Base-by-base conservation (phyloP, 2,888 invertebrate genomes). In the Cylloceria caligata region DNA sequence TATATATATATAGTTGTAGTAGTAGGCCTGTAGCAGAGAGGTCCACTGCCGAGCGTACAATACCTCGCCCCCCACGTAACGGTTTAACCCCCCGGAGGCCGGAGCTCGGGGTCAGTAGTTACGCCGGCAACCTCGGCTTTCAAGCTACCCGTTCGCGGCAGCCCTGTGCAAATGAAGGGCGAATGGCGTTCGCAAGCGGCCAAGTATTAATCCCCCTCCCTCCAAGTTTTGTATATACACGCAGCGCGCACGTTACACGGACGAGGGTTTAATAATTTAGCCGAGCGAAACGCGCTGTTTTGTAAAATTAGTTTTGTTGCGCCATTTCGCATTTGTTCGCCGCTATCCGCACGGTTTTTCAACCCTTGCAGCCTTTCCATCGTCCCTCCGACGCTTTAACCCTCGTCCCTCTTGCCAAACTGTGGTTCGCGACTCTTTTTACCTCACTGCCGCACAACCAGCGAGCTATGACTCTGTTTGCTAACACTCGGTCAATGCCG, bases 251-350 rank as follows among this genome's bases (percentile, higher is more conserved):
- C 42, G 49, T 42, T 57, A 34, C 57, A 19, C 45, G 42, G 42
- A 39, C 42, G 79, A 64, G 80, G 81, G 81, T 80, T 88, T 84
- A 85, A 88, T 89, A 89, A 89, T 89, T 89, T 84, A 88, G 81
- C 85, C 79, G 83, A 80, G 78, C 81, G 84, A 88, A 89, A 87
- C 85, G 86, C 86, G 84, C 77, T 86, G 87, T 88, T 89, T 89
- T 87, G 88, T 87, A 86, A 89, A 89, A 89, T 89, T 88, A 88
- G 87, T 89, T 88, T 88, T 87, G 88, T 88, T 80, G 83, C 81
- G 84, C 84, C 86, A 75, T 85, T 86, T 79, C 84, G 85, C 84
- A 78, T 85, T 85, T 80, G 77, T 84, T 83, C 52, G 75, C 71
- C 34, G 24, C 30, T 39, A 64, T 47, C 13, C 27, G 68, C 49